Base-by-base conservation (phyloP, 2,888 invertebrate species). In the Invenusta paracnida region DNA sequence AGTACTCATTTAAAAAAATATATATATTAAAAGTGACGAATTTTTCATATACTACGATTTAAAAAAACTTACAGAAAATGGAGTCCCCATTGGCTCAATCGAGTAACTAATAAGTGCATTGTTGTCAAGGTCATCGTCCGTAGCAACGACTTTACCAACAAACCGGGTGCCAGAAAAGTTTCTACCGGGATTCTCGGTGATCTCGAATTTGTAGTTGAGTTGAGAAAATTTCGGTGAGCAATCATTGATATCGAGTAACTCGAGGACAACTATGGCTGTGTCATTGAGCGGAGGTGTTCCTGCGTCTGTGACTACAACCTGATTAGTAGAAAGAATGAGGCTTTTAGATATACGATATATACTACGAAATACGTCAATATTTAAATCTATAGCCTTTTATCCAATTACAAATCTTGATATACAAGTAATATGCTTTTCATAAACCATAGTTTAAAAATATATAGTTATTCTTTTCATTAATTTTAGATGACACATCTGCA, bases 181-280 rank as follows among this genome's bases (percentile, higher is more conserved):
- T 23, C 82, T 2, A 1, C 29, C 29, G 30, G 29, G 82, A n/a
- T 82, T 30, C 29, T 82, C 82, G 11, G 29, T 28, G 2, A 82
- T 2, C 82, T 82, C 2, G 30, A 82, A 82, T 2, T 27, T 28
- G 82, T 82, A 82, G n/a, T 13, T 30, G 29, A 17, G 0, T 27
- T 85, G 13, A 1, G 67, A 29, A 67, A 85, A 85, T 30, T 81
- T 25, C 25, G 85, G 85, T 29, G 79, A 67, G 30, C 81, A 81
- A 27, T 85, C 85, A 81, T 85, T 85, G n/a, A 85, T 31, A 31
- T 85, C 85, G 25, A 85, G 28, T 0, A 85, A n/a, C 81, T 85
- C 85, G n/a, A 85, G 30, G 11, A 28, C 27, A 2, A 85, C 81
- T 23, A 30, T 29, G 23, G 31, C 85, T 1, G 85, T 30, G 30